These are phyloP conservation scores for Diachrysia chrysitis DNA, from an alignment of 2,888 invertebrate genomes.

Conservation along the genomic window DNA sequence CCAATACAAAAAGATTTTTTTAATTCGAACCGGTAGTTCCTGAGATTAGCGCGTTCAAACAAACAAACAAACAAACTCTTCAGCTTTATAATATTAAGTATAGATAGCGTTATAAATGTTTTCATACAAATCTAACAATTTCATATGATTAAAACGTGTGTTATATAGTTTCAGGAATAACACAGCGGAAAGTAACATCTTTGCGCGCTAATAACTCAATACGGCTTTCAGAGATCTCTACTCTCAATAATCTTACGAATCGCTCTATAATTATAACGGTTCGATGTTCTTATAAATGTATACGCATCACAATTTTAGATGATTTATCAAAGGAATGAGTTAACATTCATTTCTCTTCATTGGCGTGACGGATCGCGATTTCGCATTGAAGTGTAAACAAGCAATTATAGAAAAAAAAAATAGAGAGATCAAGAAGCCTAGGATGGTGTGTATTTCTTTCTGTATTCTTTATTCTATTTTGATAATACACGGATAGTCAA, in stretches of 20 bases:
- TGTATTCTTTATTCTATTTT: not conserved
- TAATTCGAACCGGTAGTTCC: too few relatives aligned
- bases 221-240: conserved; percentile 1
- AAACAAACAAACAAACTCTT: too few relatives aligned
- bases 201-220: conserved; percentile 1
- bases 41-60: too few relatives aligned
- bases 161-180: not conserved
- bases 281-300: conserved; percentile 31
- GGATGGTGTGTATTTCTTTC: conserved; percentile 9
- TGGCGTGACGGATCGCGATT: conserved; percentile 50
- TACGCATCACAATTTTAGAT: conserved; percentile 38
- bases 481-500: too few relatives aligned
- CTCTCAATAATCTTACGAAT: conserved; percentile 8
- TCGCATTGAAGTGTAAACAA: conserved; percentile 53
- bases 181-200: not conserved
- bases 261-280: conserved; percentile 34
- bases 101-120: too few relatives aligned
- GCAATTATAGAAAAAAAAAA: conserved; percentile 27
- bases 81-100: too few relatives aligned
- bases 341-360: conserved; percentile 44
- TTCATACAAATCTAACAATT: too few relatives aligned
- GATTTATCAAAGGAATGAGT: conserved; percentile 41
- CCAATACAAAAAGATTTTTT: too few relatives aligned
- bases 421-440: conserved; percentile 12
- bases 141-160: too few relatives aligned